Evolutionary conservation across 2,113 vertebrate species (phyloP), one percentile per base, ranked within the genome.

Genomic region (Micromys minutus): DNA sequence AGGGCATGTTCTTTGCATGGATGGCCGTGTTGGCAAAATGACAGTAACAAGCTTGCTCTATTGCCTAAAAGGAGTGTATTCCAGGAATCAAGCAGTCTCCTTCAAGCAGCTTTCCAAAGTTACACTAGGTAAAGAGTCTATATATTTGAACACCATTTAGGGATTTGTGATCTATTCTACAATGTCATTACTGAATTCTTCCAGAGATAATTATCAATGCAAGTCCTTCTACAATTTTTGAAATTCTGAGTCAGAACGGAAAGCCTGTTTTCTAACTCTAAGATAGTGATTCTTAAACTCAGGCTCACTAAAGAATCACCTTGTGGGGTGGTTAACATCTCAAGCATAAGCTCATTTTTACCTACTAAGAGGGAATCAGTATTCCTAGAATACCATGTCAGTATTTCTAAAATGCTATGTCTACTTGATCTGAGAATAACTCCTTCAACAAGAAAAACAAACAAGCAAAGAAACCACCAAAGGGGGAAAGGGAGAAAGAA

Each of bases 151-250:
- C 17, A 86, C 34, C 52, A 19, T 84, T 87, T 50, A 39, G 36
- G 67, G 59, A 87, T 95, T 89, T 79, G 34, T 88, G 71, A 79
- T 12, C 88, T 7, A 88, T 15, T 34, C 31, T 19, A 94, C 19
- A 65, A 4, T 36, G 9, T 4, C 29, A 17, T 94, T 92, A 89
- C 45, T 50, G 29, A 13, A 42, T 50, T 81, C 1, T 87, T 21
- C 31, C 52, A 80, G 76, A 84, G 93, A 26, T 69, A 89, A 59
- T 47, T 90, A 89, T 50, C 61, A 50, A 93, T 76, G 26, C 3
- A 87, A 75, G 19, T 87, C 12, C 31, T 92, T 39, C 22, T 29
- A 65, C 74, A 89, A 57, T 89, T 92, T 93, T 93, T 96, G 92
- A 77, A 92, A 76, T 86, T 90, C 21, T 21, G 85, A 34, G 13